phyloP scores from a whole-genome alignment of 1,140 invertebrate species.

The Drosophila setifemur region DNA sequence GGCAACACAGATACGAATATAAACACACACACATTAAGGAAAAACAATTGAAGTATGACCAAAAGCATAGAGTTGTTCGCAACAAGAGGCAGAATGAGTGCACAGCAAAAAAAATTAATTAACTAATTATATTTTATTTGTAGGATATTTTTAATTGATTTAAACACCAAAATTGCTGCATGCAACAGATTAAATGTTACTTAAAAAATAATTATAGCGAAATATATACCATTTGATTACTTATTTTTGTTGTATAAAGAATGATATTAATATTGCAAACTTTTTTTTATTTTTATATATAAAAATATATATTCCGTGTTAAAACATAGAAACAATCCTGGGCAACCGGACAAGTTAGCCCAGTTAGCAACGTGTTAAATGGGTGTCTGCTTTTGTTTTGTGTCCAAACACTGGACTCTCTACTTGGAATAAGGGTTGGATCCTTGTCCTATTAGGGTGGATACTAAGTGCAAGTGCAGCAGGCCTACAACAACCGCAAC shows the following conservation, averaged over 20 bases:
- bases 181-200: no score
- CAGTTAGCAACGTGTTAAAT: conserved; percentile 51
- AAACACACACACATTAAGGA: conserved; percentile 7
- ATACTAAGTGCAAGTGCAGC: conserved; percentile 8
- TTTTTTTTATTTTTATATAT: background rate
- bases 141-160: background rate
- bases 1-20: conserved; percentile 34
- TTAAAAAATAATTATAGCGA: no score
- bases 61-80: conserved; percentile 31
- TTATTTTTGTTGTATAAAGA: background rate
- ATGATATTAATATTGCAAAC: background rate
- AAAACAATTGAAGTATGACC: conserved; percentile 76
- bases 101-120: background rate
- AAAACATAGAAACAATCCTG: conserved; percentile 31
- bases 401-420: conserved; percentile 34
- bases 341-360: conserved; percentile 31
- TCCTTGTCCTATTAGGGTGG: background rate
- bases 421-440: conserved; percentile 13
- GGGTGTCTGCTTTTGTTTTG: conserved; percentile 24
- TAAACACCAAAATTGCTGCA: no score
- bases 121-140: no score
- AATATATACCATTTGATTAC: no score
- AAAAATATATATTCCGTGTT: background rate
- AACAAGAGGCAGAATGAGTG: conserved; percentile 4
- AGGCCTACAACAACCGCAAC: no score